A percentile compares a stretch with the other conserved stretches of the same genome.
Evolutionary conservation across 1,140 invertebrate species (phyloP).

Genomic region (Ctenoplectra terminalis): DNA sequence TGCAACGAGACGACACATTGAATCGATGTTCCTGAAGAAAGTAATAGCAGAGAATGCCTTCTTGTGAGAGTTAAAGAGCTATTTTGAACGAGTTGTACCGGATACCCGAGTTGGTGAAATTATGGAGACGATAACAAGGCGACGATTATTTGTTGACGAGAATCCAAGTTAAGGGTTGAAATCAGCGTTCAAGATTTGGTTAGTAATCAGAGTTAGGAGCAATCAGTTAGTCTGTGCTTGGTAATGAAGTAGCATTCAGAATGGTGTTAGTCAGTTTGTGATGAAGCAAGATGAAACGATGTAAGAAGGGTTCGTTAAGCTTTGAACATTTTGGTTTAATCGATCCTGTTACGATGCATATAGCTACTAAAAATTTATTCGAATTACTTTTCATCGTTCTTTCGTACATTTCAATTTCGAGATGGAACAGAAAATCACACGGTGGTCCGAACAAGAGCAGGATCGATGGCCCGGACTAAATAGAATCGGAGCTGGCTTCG

Average conservation of each 20-base stretch:
- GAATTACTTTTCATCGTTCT: neutral
- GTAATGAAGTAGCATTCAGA: slow-evolving; percentile 20
- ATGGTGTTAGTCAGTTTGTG: slow-evolving; percentile 3
- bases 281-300: neutral
- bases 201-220: slow-evolving; percentile 20
- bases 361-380: neutral
- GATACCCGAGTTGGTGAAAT: neutral
- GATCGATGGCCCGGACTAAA: slow-evolving; percentile 3
- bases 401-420: neutral
- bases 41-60: neutral
- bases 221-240: slow-evolving; percentile 9
- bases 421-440: neutral
- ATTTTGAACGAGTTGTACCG: too few species aligned
- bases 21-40: neutral
- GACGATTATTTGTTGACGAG: neutral
- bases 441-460: neutral
- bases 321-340: neutral
- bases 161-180: neutral
- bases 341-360: neutral
- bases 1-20: neutral
- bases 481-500: neutral
- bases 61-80: neutral
- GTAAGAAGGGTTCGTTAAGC: slow-evolving; percentile 4
- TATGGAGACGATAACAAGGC: too few species aligned
- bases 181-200: slow-evolving; percentile 11